These are phyloP conservation scores for Hesperophylax magnus DNA, from an alignment of 1,140 invertebrate genomes.

Conservation along the genomic window DNA sequence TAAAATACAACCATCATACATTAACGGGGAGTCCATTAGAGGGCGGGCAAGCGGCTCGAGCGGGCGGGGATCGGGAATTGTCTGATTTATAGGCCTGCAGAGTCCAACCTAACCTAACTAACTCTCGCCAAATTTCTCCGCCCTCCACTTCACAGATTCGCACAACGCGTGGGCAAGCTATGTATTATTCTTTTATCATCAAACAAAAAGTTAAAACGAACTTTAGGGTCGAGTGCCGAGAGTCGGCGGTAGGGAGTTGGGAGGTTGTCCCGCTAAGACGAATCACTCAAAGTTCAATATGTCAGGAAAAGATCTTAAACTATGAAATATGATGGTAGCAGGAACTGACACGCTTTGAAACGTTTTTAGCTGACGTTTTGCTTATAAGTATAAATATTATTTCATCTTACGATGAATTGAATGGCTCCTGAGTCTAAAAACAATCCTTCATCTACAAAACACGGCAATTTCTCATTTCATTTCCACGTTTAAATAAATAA, in stretches of 20 bases:
- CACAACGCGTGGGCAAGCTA: not conserved
- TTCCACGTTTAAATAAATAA: not conserved
- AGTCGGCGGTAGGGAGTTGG: no score
- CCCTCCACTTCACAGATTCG: not conserved
- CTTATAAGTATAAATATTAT: no score
- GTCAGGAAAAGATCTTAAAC: no score
- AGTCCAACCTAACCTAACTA: not conserved
- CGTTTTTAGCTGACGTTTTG: not conserved
- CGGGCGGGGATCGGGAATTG: not conserved
- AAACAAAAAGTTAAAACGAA: not conserved
- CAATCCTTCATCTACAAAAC: not conserved
- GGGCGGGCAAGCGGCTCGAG: not conserved
- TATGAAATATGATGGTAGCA: no score
- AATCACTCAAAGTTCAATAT: not conserved
- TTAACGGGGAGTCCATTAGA: constrained; percentile 10
- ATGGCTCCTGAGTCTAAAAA: no score
- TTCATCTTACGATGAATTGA: no score
- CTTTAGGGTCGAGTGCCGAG: not conserved
- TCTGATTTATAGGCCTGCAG: not conserved
- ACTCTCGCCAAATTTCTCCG: not conserved
- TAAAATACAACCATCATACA: constrained; percentile 15
- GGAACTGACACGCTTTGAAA: no score
- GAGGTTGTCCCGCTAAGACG: not conserved
- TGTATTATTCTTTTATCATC: not conserved
- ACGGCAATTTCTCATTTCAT: not conserved